Evolutionary conservation across 2,888 invertebrate species (phyloP).

Genomic region (Aspidiotus destructor): DNA sequence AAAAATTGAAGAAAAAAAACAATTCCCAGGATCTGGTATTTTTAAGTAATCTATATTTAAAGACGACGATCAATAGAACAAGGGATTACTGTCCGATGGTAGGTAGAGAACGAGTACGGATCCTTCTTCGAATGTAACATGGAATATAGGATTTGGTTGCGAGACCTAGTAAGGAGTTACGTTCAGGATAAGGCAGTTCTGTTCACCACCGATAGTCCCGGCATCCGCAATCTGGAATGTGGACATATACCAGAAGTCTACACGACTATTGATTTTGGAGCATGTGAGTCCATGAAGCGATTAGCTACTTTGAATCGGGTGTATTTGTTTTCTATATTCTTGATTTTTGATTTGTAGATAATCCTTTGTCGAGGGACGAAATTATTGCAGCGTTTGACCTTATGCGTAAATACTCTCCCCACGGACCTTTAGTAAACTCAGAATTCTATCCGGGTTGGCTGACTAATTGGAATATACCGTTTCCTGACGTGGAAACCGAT

Average conservation of each 20-base stretch:
- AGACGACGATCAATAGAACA: too few relatives aligned
- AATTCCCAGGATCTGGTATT: too few relatives aligned
- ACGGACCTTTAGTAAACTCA: conserved; percentile 77
- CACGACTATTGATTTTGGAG: conserved; percentile 67
- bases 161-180: conserved; percentile 50
- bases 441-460: conserved; percentile 91
- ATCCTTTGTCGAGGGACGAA: too few relatives aligned
- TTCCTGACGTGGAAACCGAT: conserved; percentile 50
- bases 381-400: too few relatives aligned
- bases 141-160: conserved; percentile 56
- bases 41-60: too few relatives aligned
- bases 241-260: conserved; percentile 62
- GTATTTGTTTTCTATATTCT: too few relatives aligned
- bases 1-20: too few relatives aligned
- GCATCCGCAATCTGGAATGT: conserved; percentile 48
- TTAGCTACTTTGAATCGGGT: too few relatives aligned
- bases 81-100: too few relatives aligned
- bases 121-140: conserved; percentile 65
- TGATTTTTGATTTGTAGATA: too few relatives aligned
- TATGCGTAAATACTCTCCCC: too few relatives aligned
- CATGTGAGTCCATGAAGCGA: too few relatives aligned
- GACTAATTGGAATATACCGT: conserved; percentile 63
- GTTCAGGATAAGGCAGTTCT: conserved; percentile 60
- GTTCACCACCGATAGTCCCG: conserved; percentile 73
- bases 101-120: conserved; percentile 90